Conservation (phyloP, 1,140 invertebrate genomes). For the Achroia grisella region DNA sequence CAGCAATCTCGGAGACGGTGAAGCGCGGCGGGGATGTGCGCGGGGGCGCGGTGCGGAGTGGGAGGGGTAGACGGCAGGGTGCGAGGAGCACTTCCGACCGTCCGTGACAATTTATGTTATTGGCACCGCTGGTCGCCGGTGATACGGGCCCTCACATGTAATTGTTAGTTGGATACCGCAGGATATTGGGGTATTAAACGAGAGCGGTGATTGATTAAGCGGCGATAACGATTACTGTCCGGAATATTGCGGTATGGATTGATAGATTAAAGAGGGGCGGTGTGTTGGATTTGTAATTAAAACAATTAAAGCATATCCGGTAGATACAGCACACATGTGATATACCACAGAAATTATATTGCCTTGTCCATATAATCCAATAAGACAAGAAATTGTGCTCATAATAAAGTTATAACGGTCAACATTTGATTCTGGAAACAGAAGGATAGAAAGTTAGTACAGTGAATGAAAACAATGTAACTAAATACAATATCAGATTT, state of each 20-base stretch:
- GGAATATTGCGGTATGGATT: constrained; percentile 27
- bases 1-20: constrained; percentile 46
- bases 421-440: no score
- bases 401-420: no score
- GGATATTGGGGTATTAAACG: constrained; percentile 68
- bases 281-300: no score
- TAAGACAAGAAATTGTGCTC: no score
- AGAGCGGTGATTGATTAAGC: constrained; percentile 64
- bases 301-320: no score
- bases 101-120: constrained; percentile 67
- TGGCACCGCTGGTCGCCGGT: constrained; percentile 47
- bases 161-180: constrained; percentile 64
- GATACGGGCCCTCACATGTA: constrained; percentile 62
- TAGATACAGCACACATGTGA: no score
- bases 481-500: no score
- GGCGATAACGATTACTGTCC: constrained; percentile 56
- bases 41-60: constrained; percentile 5
- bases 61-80: constrained; percentile 8
- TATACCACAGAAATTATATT: no score
- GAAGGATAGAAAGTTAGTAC: no score
- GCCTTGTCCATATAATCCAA: no score
- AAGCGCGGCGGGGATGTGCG: constrained; percentile 11
- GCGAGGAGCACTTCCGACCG: constrained; percentile 40
- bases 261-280: no score
- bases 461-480: no score